These are phyloP conservation scores for Graptemys geographica DNA, from an alignment of 2,797 vertebrate species.

Conservation along the genomic window DNA sequence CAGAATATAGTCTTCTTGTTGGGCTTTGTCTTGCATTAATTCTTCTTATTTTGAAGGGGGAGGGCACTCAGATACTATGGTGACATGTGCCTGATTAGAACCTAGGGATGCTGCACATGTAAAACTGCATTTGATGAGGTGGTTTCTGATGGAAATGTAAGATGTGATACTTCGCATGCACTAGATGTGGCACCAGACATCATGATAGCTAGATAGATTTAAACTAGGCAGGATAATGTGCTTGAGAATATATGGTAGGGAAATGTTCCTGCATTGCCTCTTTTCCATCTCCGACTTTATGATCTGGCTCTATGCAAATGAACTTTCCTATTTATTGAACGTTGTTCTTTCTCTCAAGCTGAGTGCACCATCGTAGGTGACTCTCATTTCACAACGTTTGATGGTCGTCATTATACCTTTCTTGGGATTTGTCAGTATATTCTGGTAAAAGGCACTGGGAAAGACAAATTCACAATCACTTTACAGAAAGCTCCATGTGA, in stretches of 20 bases:
- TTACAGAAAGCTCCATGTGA: constrained; percentile 93
- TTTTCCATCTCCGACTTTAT: not conserved
- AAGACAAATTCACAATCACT: constrained; percentile 92
- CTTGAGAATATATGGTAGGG: not conserved
- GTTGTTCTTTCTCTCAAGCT: constrained; percentile 77
- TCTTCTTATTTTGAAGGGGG: not conserved
- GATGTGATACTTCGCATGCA: not conserved
- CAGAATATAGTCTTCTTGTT: not conserved
- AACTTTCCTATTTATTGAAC: constrained; percentile 12
- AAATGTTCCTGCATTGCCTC: not conserved
- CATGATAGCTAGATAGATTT: not conserved
- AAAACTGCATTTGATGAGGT: not conserved
- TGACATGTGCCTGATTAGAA: not conserved
- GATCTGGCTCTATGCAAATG: not conserved
- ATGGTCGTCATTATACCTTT: constrained; percentile 95
- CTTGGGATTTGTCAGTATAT: constrained; percentile 95
- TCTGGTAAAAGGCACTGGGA: constrained; percentile 92
- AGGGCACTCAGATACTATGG: not conserved
- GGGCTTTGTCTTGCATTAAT: not conserved
- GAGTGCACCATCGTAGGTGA: constrained; percentile 94
- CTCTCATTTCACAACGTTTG: constrained; percentile 95
- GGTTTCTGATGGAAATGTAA: not conserved
- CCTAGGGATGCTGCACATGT: not conserved
- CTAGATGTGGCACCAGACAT: not conserved
- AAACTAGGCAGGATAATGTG: not conserved